Percentiles rank a stretch among this genome's conserved stretches.
Evolutionary conservation across 2,113 vertebrate genomes (phyloP).

Genomic region (Xyrauchen texanus): DNA sequence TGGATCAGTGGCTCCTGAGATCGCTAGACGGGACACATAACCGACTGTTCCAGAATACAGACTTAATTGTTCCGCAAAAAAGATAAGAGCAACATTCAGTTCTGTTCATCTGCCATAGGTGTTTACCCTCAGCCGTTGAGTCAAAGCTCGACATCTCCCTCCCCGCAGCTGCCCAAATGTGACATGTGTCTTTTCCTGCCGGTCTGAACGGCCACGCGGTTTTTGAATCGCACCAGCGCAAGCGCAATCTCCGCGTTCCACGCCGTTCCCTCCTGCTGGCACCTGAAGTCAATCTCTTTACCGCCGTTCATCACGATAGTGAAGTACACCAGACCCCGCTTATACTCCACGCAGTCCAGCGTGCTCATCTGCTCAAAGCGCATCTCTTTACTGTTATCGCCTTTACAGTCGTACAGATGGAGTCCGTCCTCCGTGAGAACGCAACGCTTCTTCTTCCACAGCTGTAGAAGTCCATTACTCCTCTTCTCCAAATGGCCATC

Average conservation of each 20-base stretch:
- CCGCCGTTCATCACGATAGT: conserved; percentile 88
- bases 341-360: conserved; percentile 94
- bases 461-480: conserved; percentile 90
- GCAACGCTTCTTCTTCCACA: conserved; percentile 92
- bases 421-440: conserved; percentile 87
- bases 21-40: too few relatives aligned
- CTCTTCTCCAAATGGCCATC: conserved; percentile 92
- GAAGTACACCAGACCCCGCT: conserved; percentile 87
- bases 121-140: not conserved
- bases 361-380: conserved; percentile 86
- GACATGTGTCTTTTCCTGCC: conserved; percentile 79
- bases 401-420: conserved; percentile 72
- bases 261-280: conserved; percentile 83
- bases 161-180: conserved; percentile 67
- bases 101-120: too few relatives aligned
- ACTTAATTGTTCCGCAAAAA: not conserved
- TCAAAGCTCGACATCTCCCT: conserved; percentile 54
- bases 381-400: conserved; percentile 81
- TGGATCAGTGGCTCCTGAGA: too few relatives aligned
- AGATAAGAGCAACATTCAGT: not conserved
- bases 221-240: conserved; percentile 91
- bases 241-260: conserved; percentile 92
- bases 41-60: too few relatives aligned
- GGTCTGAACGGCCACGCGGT: conserved; percentile 85
- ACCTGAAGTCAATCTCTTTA: conserved; percentile 90